Percentiles rank a stretch among this genome's conserved stretches.
These are phyloP conservation scores for Coenonympha arcania DNA, from an alignment of 2,888 invertebrate species.

Conservation along the genomic window DNA sequence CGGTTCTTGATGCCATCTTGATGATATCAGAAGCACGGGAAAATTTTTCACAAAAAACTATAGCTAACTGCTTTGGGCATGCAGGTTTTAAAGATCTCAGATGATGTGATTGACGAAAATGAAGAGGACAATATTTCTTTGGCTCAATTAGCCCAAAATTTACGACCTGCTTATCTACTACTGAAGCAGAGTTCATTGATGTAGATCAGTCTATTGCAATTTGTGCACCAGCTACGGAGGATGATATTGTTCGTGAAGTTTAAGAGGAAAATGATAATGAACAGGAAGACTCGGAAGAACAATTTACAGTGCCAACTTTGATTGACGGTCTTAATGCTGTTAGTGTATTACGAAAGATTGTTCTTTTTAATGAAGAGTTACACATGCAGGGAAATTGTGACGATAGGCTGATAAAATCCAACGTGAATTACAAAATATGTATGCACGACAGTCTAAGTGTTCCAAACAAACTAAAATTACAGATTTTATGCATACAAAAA, in stretches of 20 bases:
- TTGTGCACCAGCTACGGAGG: constrained; percentile 14
- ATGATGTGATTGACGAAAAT: not conserved
- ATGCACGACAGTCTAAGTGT: constrained; percentile 7
- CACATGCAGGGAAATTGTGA: constrained; percentile 14
- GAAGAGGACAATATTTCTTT: not conserved
- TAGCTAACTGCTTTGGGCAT: constrained; percentile 1
- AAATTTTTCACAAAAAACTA: constrained; percentile 8
- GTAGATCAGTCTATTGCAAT: constrained; percentile 23
- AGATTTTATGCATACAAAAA: not conserved
- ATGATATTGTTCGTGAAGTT: constrained; percentile 10
- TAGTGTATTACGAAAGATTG: constrained; percentile 27
- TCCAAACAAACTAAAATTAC: constrained; percentile 18
- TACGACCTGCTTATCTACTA: constrained; percentile 18
- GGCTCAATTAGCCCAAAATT: not conserved
- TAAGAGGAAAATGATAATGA: not conserved
- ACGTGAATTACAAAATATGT: constrained; percentile 18
- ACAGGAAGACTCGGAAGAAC: constrained; percentile 17
- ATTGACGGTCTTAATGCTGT: constrained; percentile 27
- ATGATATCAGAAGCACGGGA: constrained; percentile 12
- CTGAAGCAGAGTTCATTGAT: constrained; percentile 26
- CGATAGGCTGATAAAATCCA: constrained; percentile 15
- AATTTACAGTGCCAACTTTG: constrained; percentile 27
- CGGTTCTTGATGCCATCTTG: constrained; percentile 24
- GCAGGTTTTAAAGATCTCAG: not conserved
- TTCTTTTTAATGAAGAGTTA: constrained; percentile 22